Base-by-base conservation (phyloP, 1,140 invertebrate genomes). In the Luehdorfia chinensis region DNA sequence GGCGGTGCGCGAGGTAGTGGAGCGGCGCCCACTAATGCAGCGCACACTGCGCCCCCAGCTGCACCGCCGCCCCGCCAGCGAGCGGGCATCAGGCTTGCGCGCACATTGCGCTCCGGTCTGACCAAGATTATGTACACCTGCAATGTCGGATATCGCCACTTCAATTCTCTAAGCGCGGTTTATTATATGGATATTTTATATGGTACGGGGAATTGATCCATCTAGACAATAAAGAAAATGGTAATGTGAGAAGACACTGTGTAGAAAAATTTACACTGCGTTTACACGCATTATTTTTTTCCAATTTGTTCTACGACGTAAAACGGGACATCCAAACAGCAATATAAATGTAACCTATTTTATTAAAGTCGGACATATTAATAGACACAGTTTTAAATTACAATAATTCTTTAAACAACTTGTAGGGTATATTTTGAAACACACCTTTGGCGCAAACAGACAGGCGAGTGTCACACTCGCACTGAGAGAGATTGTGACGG, bases 81-180 rank as follows among this genome's bases (percentile, higher is more conserved):
- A 44, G 90, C 87, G 13, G 93, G 90, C 94, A 97, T 96, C 90
- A 97, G 94, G 65, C 93, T 94, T 69, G 96, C 95, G 0, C 96
- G 90, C 1, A 98, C 92, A 80, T 98, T 98, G 47, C 95, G 90
- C 80, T 98, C 96, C 2, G 97, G 96, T 34, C 94, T 92, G 14
- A 97, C 91, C 21, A 98, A 75, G 47, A 98, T 98, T 59, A 98
- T 97, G 84, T 98, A 97, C 19, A 98, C 81, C 93, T 97, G 51
- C 1, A 18, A 27, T 11, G 13, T 18, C 27, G 19, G 4, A 11
- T 18, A 27, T n/a, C n/a, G n/a, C n/a, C n/a, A n/a, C n/a, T n/a
- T n/a, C n/a, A n/a, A n/a, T n/a, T n/a, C n/a, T n/a, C n/a, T n/a
- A n/a, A n/a, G n/a, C n/a, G n/a, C n/a, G n/a, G n/a, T n/a, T n/a